Base-by-base conservation (phyloP, 2,113 vertebrate species). In the Greenwoodochromis staneri region DNA sequence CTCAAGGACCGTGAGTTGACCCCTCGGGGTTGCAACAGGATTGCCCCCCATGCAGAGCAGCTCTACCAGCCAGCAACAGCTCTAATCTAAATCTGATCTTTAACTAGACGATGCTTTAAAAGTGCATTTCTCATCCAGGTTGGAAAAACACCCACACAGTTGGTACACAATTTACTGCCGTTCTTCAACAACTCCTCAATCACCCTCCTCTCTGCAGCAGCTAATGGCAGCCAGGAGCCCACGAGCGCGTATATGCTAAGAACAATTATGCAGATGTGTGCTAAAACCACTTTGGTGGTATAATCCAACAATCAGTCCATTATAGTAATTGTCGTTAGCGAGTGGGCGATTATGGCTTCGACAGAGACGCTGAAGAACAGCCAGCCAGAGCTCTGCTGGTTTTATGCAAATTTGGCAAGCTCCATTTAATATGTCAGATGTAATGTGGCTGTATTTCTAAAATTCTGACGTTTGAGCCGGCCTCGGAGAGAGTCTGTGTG, bases 231-330 rank as follows among this genome's bases (percentile, higher is more conserved):
- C 84, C 81, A 11, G 86, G 90, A 91, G 92, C 93, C 92, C 89
- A 87, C 85, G 3, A 85, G 85, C 69, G 84, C 85, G 3, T 87
- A 89, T 47, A 91, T 85, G 91, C 91, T 91, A 88, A 86, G 93
- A 94, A 94, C 94, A 95, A 95, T 95, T 95, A 95, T 95, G 95
- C 91, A 95, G 93, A 95, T 95, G 89, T 89, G 88, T 5, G 83
- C 91, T 93, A 91, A 94, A 95, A 94, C 93, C 94, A 94, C 91
- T 95, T 94, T 93, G 93, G 81, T 86, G 90, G 69, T 81, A 91
- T 93, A 95, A 96, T 94, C 91, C 93, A 89, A 89, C 90, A 92
- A 91, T 91, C 92, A 88, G 91, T 91, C 93, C 93, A 95, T 95
- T 93, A 94, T 73, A 90, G 89, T 95, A 93, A 95, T 95, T 94